These are phyloP conservation scores for Eutolmus rufibarbis DNA, from an alignment of 2,888 invertebrate genomes.

Conservation along the genomic window DNA sequence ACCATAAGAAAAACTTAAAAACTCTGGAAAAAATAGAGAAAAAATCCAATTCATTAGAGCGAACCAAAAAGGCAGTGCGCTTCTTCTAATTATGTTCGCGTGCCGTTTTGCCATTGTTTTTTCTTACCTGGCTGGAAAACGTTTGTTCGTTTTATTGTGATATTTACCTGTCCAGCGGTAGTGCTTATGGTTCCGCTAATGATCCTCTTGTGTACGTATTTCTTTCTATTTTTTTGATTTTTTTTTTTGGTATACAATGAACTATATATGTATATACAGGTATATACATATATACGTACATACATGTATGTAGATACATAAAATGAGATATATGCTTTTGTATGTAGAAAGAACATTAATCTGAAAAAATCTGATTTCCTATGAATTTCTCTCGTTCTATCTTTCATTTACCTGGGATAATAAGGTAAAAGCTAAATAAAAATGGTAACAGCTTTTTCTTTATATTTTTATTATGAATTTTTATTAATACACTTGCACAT, in stretches of 20 bases:
- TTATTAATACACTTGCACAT: no score
- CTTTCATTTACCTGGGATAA: not conserved
- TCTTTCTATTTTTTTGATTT: not conserved
- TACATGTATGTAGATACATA: not conserved
- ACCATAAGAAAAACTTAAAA: no score
- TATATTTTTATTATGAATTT: no score
- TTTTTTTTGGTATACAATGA: not conserved
- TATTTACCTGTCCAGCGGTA: not conserved
- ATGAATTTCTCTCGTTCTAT: not conserved
- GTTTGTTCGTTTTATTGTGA: constrained; percentile 1
- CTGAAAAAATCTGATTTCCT: not conserved
- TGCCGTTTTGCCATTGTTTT: constrained; percentile 40
- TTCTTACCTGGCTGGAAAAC: not conserved
- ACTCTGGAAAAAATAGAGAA: no score
- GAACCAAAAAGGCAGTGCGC: constrained; percentile 1
- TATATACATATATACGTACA: no score
- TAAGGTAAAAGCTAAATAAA: no score
- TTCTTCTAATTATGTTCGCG: constrained; percentile 39
- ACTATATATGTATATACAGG: not conserved
- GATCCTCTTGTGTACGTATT: not conserved
- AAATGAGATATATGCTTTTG: not conserved
- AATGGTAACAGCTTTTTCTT: no score
- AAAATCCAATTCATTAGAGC: constrained; percentile 9
- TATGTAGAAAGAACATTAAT: not conserved
- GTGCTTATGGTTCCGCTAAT: constrained; percentile 18